Conservation (phyloP, 2,797 vertebrate genomes). For the Choloepus didactylus region DNA sequence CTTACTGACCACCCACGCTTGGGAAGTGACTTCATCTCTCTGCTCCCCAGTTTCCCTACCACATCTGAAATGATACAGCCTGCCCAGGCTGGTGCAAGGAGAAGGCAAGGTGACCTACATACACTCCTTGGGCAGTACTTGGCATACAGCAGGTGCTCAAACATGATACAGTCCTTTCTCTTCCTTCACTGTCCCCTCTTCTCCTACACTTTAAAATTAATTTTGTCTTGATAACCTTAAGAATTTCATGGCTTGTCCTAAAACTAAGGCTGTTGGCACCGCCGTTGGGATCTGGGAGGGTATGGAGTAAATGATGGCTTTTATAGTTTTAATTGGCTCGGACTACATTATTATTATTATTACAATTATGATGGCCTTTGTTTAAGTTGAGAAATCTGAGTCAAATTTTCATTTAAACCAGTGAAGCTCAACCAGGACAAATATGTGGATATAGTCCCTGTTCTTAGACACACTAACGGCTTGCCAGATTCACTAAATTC, state of each 20-base stretch:
- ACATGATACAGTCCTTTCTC: background rate
- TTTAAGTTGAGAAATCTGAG: conserved; percentile 69
- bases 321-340: background rate
- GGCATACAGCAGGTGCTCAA: background rate
- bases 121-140: too few species aligned
- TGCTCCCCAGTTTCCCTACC: background rate
- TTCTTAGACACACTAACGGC: conserved; percentile 76
- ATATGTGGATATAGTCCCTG: conserved; percentile 52
- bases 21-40: background rate
- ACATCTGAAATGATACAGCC: accelerated
- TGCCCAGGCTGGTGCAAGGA: background rate
- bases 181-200: background rate
- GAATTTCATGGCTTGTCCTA: background rate
- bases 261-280: background rate
- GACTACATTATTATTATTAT: background rate
- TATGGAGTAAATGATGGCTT: background rate
- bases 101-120: accelerated
- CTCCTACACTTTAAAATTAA: background rate
- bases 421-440: conserved; percentile 75
- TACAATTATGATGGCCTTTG: conserved; percentile 30
- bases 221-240: background rate
- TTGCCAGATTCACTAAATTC: conserved; percentile 81
- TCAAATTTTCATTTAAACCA: conserved; percentile 83
- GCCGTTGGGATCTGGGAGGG: background rate
- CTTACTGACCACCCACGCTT: background rate